Percentiles rank a stretch among this genome's conserved stretches.
Conservation (phyloP, 2,888 invertebrate genomes). For the Eupithecia insigniata region DNA sequence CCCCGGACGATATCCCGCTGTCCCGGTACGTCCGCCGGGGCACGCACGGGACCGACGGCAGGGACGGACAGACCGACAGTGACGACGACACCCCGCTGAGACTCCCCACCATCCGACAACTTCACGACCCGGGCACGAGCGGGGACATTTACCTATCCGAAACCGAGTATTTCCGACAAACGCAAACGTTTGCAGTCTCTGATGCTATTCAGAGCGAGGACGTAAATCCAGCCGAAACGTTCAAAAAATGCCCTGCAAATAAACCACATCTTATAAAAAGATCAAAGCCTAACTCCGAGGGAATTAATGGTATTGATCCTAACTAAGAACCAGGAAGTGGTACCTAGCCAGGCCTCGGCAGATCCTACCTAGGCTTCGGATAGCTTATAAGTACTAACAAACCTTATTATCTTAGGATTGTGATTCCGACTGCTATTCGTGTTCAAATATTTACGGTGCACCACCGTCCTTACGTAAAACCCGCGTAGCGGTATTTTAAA, state of each 20-base stretch:
- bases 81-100: not conserved
- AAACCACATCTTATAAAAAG: not conserved
- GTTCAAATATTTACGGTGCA: not conserved
- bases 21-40: not conserved
- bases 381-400: not conserved
- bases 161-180: too few relatives aligned
- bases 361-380: not conserved
- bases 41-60: too few relatives aligned
- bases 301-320: not conserved
- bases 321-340: not conserved
- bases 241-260: not conserved
- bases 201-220: too few relatives aligned
- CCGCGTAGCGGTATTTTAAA: not conserved
- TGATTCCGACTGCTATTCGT: not conserved
- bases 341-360: not conserved
- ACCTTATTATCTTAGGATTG: not conserved
- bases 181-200: too few relatives aligned
- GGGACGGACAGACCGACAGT: not conserved
- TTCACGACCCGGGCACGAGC: not conserved
- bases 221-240: not conserved
- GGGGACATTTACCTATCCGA: too few relatives aligned
- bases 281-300: not conserved
- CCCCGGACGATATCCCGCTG: slow-evolving; percentile 25
- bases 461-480: too few relatives aligned
- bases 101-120: not conserved